Evolutionary conservation across 2,888 invertebrate species (phyloP), one percentile per base, ranked within the genome.

Genomic region (Apantesis nais): DNA sequence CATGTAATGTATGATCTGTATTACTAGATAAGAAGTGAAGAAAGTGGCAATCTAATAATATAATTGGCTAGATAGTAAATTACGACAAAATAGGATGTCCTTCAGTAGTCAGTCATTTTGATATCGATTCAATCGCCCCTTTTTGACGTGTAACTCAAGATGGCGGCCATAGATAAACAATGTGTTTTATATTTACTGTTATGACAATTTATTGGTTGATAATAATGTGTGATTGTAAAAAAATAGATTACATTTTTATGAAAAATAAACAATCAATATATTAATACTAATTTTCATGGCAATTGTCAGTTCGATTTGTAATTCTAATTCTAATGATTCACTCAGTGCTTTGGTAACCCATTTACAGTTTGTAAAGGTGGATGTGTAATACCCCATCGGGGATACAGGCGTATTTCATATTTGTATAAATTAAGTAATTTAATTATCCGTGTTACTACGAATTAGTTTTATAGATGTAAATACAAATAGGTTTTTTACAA

Each of bases 101-200:
- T 65, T 31, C 34, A 65, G 31, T 52, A 65, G 64, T 52, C 25
- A 62, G 39, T 25, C 37, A 37, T 19, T 62, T 37, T 34, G 22
- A 39, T 25, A 37, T 62, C 37, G 41, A 25, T 34, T 29, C 61
- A 3, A 62, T n/a, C 34, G n/a, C 12, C n/a, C n/a, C 55, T 55
- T 55, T 9, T 25, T 55, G 55, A 25, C 25, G n/a, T 12, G 12
- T 52, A n/a, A n/a, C 48, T n/a, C 25, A 55, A 55, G 29, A 58
- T 58, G 58, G 58, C 58, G 58, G 25, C 58, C 16, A 29, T 1
- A 58, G 58, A 58, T 29, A 58, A 16, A 58, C 29, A 16, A 16
- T 58, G 4, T 58, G 5, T 29, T 16, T 29, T 52, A 29, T 58
- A 58, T 58, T 14, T 58, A 16, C 12, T 16, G 58, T 58, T 16